Evolutionary conservation across 2,888 invertebrate species (phyloP), one percentile per base, ranked within the genome.

Genomic region (Formica aserva): DNA sequence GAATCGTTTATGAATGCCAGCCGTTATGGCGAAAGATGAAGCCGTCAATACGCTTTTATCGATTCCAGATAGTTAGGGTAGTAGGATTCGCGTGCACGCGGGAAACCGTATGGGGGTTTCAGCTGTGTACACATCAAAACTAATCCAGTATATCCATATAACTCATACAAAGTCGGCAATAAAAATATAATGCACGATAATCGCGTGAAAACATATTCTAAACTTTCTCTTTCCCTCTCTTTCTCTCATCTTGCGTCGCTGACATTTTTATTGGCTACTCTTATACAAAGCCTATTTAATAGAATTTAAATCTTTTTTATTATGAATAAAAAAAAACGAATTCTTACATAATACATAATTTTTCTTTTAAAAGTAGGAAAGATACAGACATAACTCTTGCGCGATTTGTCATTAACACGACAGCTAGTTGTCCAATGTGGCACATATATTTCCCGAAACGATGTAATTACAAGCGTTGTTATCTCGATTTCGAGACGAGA

Each of bases 101-200:
- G 29, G 85, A 67, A 84, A 82, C 63, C 83, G 66, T 45, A 71
- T 55, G 72, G 15, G 69, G 83, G 35, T 63, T 91, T 92, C 92
- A 92, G 92, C 92, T 93, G 92, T 85, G 89, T 87, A 88, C 88
- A 91, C 90, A 91, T 81, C 69, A 48, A 29, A 67, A 85, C 89
- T 93, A 93, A 93, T 92, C 92, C 91, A n/a, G 45, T 83, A 48
- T 65, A 45, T 86, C 82, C 84, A 87, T 83, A 72, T 87, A 86
- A 90, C 86, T 71, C 75, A 60, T 45, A 60, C 77, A 67, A 65
- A 35, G 75, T 74, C 69, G 86, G 84, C 89, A 91, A 92, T 92
- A 92, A 92, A 92, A 92, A 91, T 89, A 89, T 92, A 92, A 92
- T 91, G 89, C 89, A 83, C 91, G 89, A 91, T 92, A 92, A 92